Conservation (phyloP, 2,888 invertebrate genomes). For the Pammene aurita region DNA sequence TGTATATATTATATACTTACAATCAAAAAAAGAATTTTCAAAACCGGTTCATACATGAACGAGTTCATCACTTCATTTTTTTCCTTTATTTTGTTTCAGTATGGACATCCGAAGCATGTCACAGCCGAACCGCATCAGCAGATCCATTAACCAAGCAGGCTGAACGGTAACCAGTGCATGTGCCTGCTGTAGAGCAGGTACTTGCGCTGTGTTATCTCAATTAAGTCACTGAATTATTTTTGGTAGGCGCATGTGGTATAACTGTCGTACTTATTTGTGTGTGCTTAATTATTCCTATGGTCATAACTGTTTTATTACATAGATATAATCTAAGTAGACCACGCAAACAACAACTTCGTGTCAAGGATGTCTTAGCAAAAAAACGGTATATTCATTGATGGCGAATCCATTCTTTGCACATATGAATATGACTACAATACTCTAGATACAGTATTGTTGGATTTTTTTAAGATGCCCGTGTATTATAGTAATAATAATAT, state of each 20-base stretch:
- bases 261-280: background rate
- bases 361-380: background rate
- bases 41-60: too few relatives aligned
- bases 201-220: conserved; percentile 1
- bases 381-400: too few relatives aligned
- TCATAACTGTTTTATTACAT: background rate
- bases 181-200: background rate
- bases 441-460: too few relatives aligned
- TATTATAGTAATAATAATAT: too few relatives aligned
- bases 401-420: too few relatives aligned
- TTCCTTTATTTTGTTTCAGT: conserved; percentile 68
- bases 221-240: background rate
- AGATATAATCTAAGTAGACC: background rate
- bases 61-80: too few relatives aligned
- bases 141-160: conserved; percentile 73
- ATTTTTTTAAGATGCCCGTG: too few relatives aligned
- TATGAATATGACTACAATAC: too few relatives aligned
- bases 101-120: conserved; percentile 87
- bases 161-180: conserved; percentile 45
- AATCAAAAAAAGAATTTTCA: too few relatives aligned
- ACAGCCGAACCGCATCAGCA: conserved; percentile 86
- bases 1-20: too few relatives aligned
- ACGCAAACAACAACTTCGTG: background rate
- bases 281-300: background rate
- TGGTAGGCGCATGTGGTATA: background rate